These are phyloP conservation scores for Babyrousa celebensis DNA, from an alignment of 2,797 vertebrate genomes.

Conservation along the genomic window DNA sequence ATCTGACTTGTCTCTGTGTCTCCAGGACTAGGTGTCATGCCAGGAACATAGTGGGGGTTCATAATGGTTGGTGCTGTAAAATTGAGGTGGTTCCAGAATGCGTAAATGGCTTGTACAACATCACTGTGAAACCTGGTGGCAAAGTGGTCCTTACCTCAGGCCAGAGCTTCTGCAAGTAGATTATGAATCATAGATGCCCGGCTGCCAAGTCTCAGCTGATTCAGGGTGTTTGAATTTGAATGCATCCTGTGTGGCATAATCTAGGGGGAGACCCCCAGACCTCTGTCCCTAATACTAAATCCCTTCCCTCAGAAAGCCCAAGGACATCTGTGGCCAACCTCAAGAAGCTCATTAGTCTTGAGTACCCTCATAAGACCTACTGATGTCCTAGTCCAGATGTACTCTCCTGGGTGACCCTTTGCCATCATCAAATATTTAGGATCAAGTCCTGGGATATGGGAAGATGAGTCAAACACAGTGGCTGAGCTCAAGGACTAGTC, in stretches of 20 bases:
- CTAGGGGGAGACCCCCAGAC: neutral
- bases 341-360: neutral
- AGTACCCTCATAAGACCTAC: neutral
- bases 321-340: neutral
- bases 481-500: neutral
- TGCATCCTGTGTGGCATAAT: neutral
- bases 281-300: neutral
- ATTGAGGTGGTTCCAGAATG: neutral
- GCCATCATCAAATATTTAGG: conserved; percentile 28
- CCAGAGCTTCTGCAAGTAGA: neutral
- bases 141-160: neutral
- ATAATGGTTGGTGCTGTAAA: neutral
- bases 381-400: neutral
- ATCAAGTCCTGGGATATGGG: neutral
- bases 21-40: neutral
- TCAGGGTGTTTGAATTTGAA: neutral
- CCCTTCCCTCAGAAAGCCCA: conserved; percentile 47
- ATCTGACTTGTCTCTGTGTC: neutral
- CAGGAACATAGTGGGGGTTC: neutral
- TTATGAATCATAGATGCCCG: neutral
- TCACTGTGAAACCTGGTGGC: neutral
- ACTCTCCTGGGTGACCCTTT: neutral
- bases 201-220: neutral
- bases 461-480: neutral
- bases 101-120: neutral